These are phyloP conservation scores for Anoura caudifer DNA, from an alignment of 2,113 vertebrate genomes.

Conservation along the genomic window DNA sequence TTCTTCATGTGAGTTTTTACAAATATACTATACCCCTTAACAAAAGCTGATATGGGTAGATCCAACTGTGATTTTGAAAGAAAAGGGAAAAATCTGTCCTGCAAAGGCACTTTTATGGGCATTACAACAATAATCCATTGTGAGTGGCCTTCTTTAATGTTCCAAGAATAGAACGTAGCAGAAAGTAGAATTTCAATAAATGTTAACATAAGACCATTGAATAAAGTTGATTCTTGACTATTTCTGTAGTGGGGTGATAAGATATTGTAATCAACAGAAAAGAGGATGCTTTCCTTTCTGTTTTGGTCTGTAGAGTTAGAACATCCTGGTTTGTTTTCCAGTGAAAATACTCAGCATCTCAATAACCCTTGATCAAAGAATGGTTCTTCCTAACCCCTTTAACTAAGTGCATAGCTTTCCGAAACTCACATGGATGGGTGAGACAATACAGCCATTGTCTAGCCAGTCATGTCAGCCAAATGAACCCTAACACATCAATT, in stretches of 20 bases:
- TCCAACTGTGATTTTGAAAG: conserved; percentile 12
- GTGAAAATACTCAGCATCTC: not conserved
- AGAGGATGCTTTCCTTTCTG: not conserved
- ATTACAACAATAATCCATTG: not conserved
- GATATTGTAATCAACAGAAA: not conserved
- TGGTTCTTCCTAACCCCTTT: not conserved
- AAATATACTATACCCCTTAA: not conserved
- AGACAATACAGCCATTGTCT: not conserved
- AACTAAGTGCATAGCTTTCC: not conserved
- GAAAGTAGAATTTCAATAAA: not conserved
- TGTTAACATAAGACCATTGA: not conserved
- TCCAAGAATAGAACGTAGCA: not conserved
- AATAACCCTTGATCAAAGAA: not conserved
- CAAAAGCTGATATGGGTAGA: not conserved
- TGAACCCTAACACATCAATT: not conserved
- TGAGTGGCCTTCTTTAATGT: not conserved
- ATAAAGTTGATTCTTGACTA: not conserved
- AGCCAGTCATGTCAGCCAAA: not conserved
- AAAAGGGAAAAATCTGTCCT: not conserved
- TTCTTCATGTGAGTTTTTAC: not conserved
- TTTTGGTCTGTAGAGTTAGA: not conserved
- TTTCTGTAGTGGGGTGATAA: not conserved
- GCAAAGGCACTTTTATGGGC: not conserved
- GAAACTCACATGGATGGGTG: not conserved
- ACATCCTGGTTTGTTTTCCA: not conserved